phyloP scores from a whole-genome alignment of 2,888 invertebrate species.

The Lagria hirta region DNA sequence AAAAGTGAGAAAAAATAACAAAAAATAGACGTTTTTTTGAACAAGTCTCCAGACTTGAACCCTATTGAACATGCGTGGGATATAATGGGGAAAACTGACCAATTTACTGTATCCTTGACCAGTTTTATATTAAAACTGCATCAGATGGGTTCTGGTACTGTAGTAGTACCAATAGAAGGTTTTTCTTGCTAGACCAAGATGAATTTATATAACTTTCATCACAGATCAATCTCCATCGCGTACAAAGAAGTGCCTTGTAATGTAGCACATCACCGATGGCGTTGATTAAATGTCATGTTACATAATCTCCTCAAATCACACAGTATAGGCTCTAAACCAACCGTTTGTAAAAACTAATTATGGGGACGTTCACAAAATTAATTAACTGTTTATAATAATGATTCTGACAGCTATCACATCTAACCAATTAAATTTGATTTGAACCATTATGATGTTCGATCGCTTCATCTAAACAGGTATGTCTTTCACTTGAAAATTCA shows the following conservation, averaged over 20 bases:
- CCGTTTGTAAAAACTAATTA: slow-evolving; percentile 20
- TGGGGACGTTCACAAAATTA: slow-evolving; percentile 15
- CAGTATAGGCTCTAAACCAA: slow-evolving; percentile 7
- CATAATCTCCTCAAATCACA: slow-evolving; percentile 5
- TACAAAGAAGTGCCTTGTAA: slow-evolving; percentile 7
- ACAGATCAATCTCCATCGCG: slow-evolving; percentile 1
- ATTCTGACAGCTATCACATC: slow-evolving; percentile 16
- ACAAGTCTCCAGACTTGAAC: no score
- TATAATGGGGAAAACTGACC: background rate
- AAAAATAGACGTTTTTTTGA: no score
- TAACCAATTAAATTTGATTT: slow-evolving; percentile 15
- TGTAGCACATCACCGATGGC: background rate
- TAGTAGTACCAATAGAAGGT: no score
- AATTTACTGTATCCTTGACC: slow-evolving; percentile 1
- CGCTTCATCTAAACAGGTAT: no score
- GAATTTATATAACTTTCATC: no score
- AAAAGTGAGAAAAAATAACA: no score
- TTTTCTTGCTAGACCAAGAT: background rate
- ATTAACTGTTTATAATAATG: slow-evolving; percentile 15
- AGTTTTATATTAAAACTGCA: no score
- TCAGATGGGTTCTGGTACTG: no score
- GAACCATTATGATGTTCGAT: no score
- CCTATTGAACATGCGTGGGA: no score
- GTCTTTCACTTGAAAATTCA: no score
- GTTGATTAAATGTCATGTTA: slow-evolving; percentile 11